Base-by-base conservation (phyloP, 2,888 invertebrate genomes). In the Xanthorhoe designata region DNA sequence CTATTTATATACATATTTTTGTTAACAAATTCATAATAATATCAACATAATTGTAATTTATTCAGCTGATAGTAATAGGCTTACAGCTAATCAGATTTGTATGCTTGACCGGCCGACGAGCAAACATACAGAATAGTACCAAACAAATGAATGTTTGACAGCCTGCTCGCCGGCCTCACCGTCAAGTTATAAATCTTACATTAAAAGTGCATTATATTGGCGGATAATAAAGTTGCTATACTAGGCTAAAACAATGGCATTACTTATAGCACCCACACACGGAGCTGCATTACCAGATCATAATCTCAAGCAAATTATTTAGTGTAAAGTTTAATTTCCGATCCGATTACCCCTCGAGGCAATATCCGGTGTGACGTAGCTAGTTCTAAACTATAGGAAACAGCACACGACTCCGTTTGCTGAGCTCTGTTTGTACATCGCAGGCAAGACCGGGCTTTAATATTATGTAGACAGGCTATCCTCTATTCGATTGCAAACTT, bases 1-100 rank as follows among this genome's bases (percentile, higher is more conserved):
- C 73, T 78, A 74, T 78, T 72, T 89, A 87, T 87, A 82, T 89
- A 89, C 87, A 87, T 80, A 83, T 83, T 86, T 87, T 84, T 64
- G 75, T 82, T 81, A 84, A 83, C 80, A 83, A 82, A 82, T 84
- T 81, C 77, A 82, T 82, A 75, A 84, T 85, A 88, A 87, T 87
- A 88, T 87, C 86, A 89, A 87, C 82, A 83, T 79, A 77, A 67
- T 78, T 79, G 77, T 75, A 78, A 77, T 74, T 78, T 65, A 73
- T 72, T 78, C 72, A 72, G 66, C 73, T 70, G 70, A 75, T 75
- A 71, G 66, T 61, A 62, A 64, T 70, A 79, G 73, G 76, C 79
- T 81, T 83, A 77, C 68, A 78, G 76, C 82, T 85, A 86, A 63
- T 80, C 79, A 83, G 79, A 83, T 81, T 81, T 75, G 61, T 65